Evolutionary conservation across 2,113 vertebrate genomes (phyloP), one percentile per base, ranked within the genome.

Genomic region (Nothobranchius kuhntae): DNA sequence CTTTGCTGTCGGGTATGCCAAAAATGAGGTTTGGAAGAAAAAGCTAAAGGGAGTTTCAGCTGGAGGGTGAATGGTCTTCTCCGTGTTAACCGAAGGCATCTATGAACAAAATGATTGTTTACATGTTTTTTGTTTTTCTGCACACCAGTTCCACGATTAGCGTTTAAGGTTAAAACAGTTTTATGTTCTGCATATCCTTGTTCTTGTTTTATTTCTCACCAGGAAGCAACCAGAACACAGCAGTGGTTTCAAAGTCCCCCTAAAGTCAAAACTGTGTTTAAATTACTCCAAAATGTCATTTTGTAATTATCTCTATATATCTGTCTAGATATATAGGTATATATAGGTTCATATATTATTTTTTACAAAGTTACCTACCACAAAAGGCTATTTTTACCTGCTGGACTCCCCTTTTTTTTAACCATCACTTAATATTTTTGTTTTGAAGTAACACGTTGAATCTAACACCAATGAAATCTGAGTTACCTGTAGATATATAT

Each of bases 21-120:
- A 67, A 62, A 58, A 78, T 77, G 65, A 57, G 42, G 13, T 13
- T 86, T 77, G 45, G 44, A 68, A 61, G 36, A 53, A 58, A 71
- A 77, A 66, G 62, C 50, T 64, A 9, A 79, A 57, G 66, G 64
- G 76, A 82, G 53, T 74, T 77, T 53, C 1, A 75, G 70, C 53
- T 69, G 58, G 57, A 66, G 44, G 26, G 58, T 66, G 64, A 78
- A 70, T 13, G 24, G 50, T 63, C 54, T 45, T 59, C 9, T 78
- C 53, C 45, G 35, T 81, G 57, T 64, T 57, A 56, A 63, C 71
- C 71, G 74, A 84, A 65, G 56, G 75, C 73, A 83, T 87, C 84
- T 54, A 80, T 80, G 86, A 89, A 86, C 83, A 89, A 85, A 56
- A 65, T 73, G 77, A 84, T 68, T 79, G 77, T 89, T 80, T 75